Base-by-base conservation (phyloP, 2,113 vertebrate species). In the Cepphus grylle region DNA sequence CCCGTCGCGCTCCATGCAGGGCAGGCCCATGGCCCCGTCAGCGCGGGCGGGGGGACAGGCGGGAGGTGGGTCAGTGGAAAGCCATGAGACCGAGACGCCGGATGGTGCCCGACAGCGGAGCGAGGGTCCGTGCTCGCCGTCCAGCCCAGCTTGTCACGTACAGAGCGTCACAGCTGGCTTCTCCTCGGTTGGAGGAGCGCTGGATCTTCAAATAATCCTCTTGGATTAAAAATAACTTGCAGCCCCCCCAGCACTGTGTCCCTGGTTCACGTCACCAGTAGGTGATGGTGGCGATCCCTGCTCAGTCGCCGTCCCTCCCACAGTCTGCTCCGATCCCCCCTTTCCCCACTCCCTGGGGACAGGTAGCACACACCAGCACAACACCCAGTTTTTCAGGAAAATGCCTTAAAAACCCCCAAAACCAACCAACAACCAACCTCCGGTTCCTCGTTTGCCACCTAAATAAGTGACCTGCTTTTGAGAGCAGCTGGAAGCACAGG, bases 261-360 rank as follows among this genome's bases (percentile, higher is more conserved):
- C 49, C 36, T 9, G 9, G 26, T 29, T 78, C 14, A 7, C 9
- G 10, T 12, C 30, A 47, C 56, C n/a, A 5, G 26, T 14, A 23
- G 59, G 59, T 3, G 17, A 42, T 12, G 59, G 47, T 32, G 40
- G 23, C 18, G 8, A 30, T 22, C 56, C 73, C 56, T 16, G 34
- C 43, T 47, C 34, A 3, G 43, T 9, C 20, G 3, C 34, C 4
- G 1, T 29, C 30, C 1, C 8, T 40, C 2, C 9, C 40, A 5
- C 76, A 15, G 36, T 6, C 76, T 25, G 62, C 50, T 18, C 50
- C 4, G 8, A 14, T 18, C 22, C 38, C 23, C 9, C 15, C 6
- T 23, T 5, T 27, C 29, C n/a, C 45, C 27, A 6, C 12, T 5
- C 12, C 45, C 56, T n/a, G 4, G 58, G 56, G 43, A 78, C 4